Evolutionary conservation across 2,888 invertebrate genomes (phyloP).

Genomic region (Antitype chi): DNA sequence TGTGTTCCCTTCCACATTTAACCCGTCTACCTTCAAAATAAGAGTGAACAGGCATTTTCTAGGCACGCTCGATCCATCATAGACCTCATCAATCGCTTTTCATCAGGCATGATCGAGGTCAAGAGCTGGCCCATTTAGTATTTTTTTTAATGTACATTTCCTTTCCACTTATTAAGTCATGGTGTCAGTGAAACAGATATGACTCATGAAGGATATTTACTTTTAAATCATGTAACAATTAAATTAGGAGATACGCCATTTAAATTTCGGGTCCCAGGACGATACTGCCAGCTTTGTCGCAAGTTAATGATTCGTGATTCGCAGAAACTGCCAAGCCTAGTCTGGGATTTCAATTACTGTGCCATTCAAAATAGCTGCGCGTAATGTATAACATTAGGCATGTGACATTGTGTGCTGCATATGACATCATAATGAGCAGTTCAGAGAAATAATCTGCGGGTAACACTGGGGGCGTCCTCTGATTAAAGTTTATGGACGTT

Average conservation of each 20-base stretch:
- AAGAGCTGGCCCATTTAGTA: too few relatives aligned
- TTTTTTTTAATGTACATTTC: conserved; percentile 37
- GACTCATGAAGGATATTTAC: conserved; percentile 46
- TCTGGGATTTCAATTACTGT: conserved; percentile 65
- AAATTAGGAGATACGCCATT: conserved; percentile 36
- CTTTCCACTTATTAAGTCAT: conserved; percentile 33
- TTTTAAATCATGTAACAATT: conserved; percentile 44
- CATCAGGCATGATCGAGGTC: too few relatives aligned
- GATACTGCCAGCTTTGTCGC: conserved; percentile 52
- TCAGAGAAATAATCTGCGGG: conserved; percentile 18
- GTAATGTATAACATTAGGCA: conserved; percentile 39
- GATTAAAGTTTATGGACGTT: neutral
- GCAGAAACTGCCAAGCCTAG: conserved; percentile 68
- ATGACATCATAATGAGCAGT: conserved; percentile 45
- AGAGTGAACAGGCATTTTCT: too few relatives aligned
- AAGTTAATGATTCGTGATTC: conserved; percentile 69
- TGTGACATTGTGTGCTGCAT: conserved; percentile 41
- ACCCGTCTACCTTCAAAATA: too few relatives aligned
- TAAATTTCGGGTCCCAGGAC: conserved; percentile 38
- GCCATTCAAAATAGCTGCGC: conserved; percentile 36
- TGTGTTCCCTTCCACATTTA: too few relatives aligned
- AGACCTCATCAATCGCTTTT: too few relatives aligned
- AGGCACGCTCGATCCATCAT: too few relatives aligned
- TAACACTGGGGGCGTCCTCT: conserved; percentile 6
- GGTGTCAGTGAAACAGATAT: conserved; percentile 43